These are phyloP conservation scores for Colaptes auratus DNA, from an alignment of 2,113 vertebrate species.

Conservation along the genomic window DNA sequence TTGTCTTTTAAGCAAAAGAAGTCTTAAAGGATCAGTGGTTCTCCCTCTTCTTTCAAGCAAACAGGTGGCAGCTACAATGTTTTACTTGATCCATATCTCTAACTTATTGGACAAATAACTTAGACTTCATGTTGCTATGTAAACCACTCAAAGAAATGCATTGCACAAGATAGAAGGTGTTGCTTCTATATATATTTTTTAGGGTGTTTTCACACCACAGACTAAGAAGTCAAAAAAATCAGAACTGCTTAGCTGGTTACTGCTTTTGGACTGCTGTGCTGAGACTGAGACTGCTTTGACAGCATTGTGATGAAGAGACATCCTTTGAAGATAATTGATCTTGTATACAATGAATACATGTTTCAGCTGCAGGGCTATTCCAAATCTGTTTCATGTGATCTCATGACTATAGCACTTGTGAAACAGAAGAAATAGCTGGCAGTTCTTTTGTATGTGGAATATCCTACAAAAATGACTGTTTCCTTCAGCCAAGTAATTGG, in stretches of 20 bases:
- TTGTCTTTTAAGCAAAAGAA: not conserved
- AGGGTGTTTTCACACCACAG: not conserved
- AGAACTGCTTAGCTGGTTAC: not conserved
- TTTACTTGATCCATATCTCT: not conserved
- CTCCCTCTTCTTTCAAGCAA: not conserved
- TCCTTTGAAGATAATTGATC: not conserved
- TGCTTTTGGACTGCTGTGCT: not conserved
- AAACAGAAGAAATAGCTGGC: not conserved
- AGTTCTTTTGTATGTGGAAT: not conserved
- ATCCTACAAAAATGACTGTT: not conserved
- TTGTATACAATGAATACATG: not conserved
- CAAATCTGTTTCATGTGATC: not conserved
- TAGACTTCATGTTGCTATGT: not conserved
- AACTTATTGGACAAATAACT: constrained; percentile 16
- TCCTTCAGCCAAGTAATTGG: not conserved
- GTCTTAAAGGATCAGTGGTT: not conserved
- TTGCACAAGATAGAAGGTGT: not conserved
- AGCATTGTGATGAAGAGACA: not conserved
- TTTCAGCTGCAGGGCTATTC: not conserved
- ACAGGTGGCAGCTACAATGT: not conserved
- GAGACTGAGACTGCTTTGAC: not conserved
- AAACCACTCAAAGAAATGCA: not conserved
- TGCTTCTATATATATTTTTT: not conserved
- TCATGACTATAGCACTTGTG: not conserved
- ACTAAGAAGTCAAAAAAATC: not conserved